A percentile compares a stretch with the other conserved stretches of the same genome.
These are phyloP conservation scores for Hemibagrus guttatus DNA, from an alignment of 2,797 vertebrate species.

Conservation along the genomic window DNA sequence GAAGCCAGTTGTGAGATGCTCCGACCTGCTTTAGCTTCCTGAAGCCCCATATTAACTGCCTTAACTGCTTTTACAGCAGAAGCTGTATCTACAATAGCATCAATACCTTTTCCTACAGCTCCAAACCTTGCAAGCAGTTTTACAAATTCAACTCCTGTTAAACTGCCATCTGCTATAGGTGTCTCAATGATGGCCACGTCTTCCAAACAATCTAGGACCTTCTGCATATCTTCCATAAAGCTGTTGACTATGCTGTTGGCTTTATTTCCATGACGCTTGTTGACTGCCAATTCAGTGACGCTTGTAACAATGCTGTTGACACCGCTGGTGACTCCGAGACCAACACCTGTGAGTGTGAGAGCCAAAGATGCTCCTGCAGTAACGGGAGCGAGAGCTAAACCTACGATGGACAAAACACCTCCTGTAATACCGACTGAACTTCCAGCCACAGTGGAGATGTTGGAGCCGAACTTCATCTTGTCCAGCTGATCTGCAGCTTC, in stretches of 20 bases:
- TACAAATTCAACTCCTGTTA: neutral
- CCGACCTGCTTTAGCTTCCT: constrained; percentile 57
- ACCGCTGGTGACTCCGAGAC: constrained; percentile 55
- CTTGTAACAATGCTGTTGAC: constrained; percentile 63
- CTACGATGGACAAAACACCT: too few relatives aligned
- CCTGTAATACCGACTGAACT: constrained; percentile 66
- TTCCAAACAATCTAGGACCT: constrained; percentile 59
- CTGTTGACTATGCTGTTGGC: constrained; percentile 56
- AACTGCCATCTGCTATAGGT: neutral
- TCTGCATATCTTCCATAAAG: constrained; percentile 67
- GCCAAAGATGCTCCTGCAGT: too few relatives aligned
- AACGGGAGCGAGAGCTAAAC: too few relatives aligned
- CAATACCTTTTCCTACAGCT: constrained; percentile 41
- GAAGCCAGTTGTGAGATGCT: constrained; percentile 51
- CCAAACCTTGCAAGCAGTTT: neutral
- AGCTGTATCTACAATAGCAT: constrained; percentile 48
- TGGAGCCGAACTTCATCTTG: constrained; percentile 67
- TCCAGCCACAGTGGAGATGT: constrained; percentile 72
- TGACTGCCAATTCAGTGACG: constrained; percentile 63
- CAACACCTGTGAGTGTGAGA: too few relatives aligned
- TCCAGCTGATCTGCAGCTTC: constrained; percentile 65
- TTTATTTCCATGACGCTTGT: constrained; percentile 53
- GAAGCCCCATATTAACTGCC: constrained; percentile 44
- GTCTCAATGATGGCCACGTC: constrained; percentile 23
- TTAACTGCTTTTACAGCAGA: constrained; percentile 48